phyloP scores from a whole-genome alignment of 1,140 invertebrate genomes.

The Phocides pigmalion region DNA sequence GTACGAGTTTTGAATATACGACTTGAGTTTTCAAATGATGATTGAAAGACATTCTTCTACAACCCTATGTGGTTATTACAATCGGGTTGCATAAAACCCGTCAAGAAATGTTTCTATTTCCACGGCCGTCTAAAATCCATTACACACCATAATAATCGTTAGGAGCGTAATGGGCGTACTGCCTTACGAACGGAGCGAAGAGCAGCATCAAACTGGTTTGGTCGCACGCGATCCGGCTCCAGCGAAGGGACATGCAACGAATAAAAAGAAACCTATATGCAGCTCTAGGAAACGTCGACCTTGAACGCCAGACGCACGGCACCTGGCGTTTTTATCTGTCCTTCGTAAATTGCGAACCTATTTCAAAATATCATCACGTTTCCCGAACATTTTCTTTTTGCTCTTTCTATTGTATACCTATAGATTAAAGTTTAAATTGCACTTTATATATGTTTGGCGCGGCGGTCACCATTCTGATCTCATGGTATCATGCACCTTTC shows the following conservation, averaged over 20 bases:
- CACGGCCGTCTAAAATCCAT: conserved; percentile 30
- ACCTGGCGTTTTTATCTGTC: conserved; percentile 81
- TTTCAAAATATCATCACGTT: conserved; percentile 56
- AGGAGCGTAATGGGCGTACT: conserved; percentile 61
- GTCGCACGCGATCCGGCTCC: conserved; percentile 75
- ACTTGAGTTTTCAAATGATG: no score
- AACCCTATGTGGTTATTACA: no score
- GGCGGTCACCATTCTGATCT: no score
- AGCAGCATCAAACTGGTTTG: conserved; percentile 76
- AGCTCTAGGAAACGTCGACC: conserved; percentile 82
- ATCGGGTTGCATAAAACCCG: not conserved
- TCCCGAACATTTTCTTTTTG: not conserved
- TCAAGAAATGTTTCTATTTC: not conserved
- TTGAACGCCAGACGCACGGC: conserved; percentile 77
- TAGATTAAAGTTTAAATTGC: no score
- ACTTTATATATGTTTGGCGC: no score
- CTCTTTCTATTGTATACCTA: conserved; percentile 1
- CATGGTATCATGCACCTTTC: no score
- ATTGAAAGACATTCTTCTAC: no score
- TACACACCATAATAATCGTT: conserved; percentile 44
- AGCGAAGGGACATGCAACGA: conserved; percentile 75
- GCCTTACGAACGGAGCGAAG: conserved; percentile 65
- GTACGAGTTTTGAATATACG: no score
- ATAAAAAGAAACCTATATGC: conserved; percentile 81
- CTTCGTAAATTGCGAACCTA: conserved; percentile 73